Evolutionary conservation across 2,113 vertebrate genomes (phyloP).

Genomic region (Nycticebus coucang): DNA sequence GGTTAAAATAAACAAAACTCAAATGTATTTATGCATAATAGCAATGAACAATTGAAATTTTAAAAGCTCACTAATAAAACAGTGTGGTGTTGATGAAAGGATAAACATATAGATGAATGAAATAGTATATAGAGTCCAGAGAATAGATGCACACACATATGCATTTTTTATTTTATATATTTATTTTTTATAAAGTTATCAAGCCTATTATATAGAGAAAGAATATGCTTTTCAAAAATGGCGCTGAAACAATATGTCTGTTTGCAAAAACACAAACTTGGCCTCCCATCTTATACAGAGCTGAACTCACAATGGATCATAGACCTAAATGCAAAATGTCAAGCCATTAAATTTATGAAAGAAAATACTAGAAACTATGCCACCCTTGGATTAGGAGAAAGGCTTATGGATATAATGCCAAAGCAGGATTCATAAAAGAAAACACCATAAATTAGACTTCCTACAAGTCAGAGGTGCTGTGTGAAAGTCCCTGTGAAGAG

Average conservation of each 20-base stretch:
- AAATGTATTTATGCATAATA: neutral
- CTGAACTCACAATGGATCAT: neutral
- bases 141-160: neutral
- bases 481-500: neutral
- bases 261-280: neutral
- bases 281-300: neutral
- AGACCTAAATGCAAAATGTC: neutral
- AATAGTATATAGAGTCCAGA: neutral
- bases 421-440: neutral
- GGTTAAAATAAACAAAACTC: neutral
- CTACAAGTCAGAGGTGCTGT: neutral
- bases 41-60: neutral
- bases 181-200: neutral
- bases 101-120: neutral
- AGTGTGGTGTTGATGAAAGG: neutral
- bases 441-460: neutral
- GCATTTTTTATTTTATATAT: neutral
- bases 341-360: neutral
- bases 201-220: neutral
- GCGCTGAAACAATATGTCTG: neutral
- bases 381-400: neutral
- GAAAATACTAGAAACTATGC: neutral
- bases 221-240: neutral
- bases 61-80: neutral
- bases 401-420: neutral